A percentile compares a stretch with the other conserved stretches of the same genome.
phyloP scores from a whole-genome alignment of 2,888 invertebrate species.

The Branchellion lobata region DNA sequence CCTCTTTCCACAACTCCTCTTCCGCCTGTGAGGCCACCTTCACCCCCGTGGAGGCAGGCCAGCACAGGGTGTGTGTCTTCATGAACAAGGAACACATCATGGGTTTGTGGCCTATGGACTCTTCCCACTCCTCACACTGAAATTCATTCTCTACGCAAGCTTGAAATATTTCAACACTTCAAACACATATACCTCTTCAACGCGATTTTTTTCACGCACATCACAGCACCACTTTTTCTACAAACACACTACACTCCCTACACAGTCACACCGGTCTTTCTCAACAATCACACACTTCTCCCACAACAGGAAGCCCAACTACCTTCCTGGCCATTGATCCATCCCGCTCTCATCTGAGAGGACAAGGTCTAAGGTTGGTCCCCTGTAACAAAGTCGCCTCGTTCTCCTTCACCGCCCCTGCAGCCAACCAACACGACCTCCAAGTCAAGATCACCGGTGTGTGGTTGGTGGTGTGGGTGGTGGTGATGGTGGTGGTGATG shows the following conservation, averaged over 20 bases:
- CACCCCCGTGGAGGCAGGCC: slow-evolving; percentile 36
- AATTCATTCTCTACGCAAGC: too few species aligned
- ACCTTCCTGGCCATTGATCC: slow-evolving; percentile 35
- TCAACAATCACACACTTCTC: not conserved
- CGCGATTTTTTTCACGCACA: too few species aligned
- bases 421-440: slow-evolving; percentile 32
- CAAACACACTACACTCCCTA: too few species aligned
- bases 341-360: slow-evolving; percentile 10
- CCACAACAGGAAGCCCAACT: slow-evolving; percentile 29
- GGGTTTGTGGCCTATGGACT: too few species aligned
- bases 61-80: slow-evolving; percentile 36
- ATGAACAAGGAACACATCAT: slow-evolving; percentile 31
- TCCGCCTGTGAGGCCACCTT: slow-evolving; percentile 17
- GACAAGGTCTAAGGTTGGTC: slow-evolving; percentile 22
- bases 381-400: slow-evolving; percentile 33
- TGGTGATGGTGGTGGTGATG: too few species aligned
- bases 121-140: too few species aligned
- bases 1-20: not conserved
- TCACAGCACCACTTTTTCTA: too few species aligned
- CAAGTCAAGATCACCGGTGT: slow-evolving; percentile 37
- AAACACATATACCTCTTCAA: too few species aligned
- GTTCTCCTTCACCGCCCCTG: slow-evolving; percentile 40
- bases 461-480: not conserved
- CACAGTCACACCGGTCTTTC: too few species aligned
- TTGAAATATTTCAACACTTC: too few species aligned